A percentile compares a stretch with the other conserved stretches of the same genome.
These are phyloP conservation scores for Helobdella robusta DNA, from an alignment of 2,888 invertebrate genomes.

Conservation along the genomic window DNA sequence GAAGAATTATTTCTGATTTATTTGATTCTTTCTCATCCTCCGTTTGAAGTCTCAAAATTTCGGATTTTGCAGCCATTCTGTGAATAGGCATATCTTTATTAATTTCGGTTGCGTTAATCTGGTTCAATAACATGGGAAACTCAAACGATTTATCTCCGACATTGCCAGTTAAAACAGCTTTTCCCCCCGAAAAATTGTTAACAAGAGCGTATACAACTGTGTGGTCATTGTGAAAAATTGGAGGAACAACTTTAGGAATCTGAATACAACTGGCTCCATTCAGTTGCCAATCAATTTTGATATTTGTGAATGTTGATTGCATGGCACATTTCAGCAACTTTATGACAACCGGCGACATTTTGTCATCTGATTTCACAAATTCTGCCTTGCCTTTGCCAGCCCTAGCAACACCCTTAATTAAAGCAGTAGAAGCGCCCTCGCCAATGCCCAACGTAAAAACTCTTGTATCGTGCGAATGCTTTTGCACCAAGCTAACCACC, in stretches of 20 bases:
- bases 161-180: not conserved
- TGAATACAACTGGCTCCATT: constrained; percentile 6
- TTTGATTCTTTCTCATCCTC: constrained; percentile 21
- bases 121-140: constrained; percentile 15
- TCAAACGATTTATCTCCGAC: constrained; percentile 15
- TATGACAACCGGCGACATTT: constrained; percentile 37
- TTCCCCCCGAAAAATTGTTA: not conserved
- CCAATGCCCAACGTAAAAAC: constrained; percentile 27
- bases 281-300: constrained; percentile 24
- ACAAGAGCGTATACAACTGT: constrained; percentile 19
- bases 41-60: constrained; percentile 26
- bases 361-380: constrained; percentile 40
- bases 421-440: constrained; percentile 32
- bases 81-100: constrained; percentile 24
- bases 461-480: constrained; percentile 37
- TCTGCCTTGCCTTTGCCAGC: constrained; percentile 46
- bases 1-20: constrained; percentile 24
- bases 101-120: constrained; percentile 15
- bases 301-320: constrained; percentile 22
- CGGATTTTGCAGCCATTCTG: constrained; percentile 29
- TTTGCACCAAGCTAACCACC: constrained; percentile 39
- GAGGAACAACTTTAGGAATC: constrained; percentile 24
- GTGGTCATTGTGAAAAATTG: constrained; percentile 25
- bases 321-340: constrained; percentile 27
- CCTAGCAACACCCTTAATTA: constrained; percentile 46